phyloP scores from a whole-genome alignment of 2,797 vertebrate species.

The Setipinna tenuifilis region DNA sequence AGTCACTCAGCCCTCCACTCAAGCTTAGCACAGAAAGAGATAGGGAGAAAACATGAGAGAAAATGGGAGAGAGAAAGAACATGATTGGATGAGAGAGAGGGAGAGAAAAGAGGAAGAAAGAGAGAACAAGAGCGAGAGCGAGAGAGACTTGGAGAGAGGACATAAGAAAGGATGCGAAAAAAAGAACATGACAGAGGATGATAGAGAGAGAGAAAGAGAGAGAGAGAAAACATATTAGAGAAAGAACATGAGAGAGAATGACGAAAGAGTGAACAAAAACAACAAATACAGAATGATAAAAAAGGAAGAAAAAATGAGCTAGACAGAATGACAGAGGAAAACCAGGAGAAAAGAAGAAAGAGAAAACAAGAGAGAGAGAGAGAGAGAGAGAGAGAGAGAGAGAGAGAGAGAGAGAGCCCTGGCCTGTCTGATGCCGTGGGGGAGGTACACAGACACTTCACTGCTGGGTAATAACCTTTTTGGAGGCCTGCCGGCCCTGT shows the following conservation, averaged over 20 bases:
- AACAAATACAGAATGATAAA: no score
- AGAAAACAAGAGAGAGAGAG: no score
- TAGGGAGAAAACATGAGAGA: background rate
- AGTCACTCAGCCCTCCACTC: background rate
- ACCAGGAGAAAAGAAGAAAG: no score
- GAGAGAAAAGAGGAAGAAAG: background rate
- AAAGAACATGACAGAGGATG: no score
- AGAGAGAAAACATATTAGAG: background rate
- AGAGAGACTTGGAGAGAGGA: no score
- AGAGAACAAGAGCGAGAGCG: background rate
- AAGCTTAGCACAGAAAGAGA: background rate
- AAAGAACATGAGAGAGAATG: no score
- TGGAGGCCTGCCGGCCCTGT: background rate
- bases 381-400: no score
- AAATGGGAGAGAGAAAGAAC: background rate
- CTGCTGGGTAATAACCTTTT: constrained; percentile 20
- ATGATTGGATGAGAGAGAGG: background rate
- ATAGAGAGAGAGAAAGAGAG: background rate
- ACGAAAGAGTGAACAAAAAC: no score
- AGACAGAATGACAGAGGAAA: no score
- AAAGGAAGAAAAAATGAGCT: no score
- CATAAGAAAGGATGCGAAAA: no score
- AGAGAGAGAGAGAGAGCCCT: background rate
- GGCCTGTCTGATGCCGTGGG: background rate
- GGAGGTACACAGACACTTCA: background rate